Conservation (phyloP, 2,113 vertebrate genomes). For the Dicaeum eximium region DNA sequence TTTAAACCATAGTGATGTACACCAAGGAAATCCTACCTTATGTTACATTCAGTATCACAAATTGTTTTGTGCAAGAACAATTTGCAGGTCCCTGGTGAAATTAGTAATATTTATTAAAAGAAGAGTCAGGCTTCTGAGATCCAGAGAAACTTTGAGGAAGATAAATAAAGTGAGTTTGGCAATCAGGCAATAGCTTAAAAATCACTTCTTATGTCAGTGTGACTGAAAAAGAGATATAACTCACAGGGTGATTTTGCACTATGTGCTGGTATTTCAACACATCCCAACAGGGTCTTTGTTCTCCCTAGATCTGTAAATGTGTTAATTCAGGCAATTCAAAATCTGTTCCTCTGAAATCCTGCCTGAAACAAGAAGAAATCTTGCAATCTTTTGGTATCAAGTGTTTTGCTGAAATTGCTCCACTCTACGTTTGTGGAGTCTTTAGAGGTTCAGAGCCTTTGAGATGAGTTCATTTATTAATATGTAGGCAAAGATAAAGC, state of each 20-base stretch:
- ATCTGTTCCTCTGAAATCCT: neutral
- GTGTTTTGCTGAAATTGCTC: neutral
- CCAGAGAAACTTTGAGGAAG: neutral
- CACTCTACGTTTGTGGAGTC: neutral
- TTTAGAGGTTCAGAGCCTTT: neutral
- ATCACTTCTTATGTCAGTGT: neutral
- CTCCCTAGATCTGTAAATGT: neutral
- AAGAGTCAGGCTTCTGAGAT: neutral
- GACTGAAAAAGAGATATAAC: neutral
- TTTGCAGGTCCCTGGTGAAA: neutral
- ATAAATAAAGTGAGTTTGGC: neutral
- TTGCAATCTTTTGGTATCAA: neutral
- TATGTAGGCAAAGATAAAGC: neutral
- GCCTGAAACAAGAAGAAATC: neutral
- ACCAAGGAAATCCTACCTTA: neutral
- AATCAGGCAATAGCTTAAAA: neutral
- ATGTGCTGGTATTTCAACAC: neutral
- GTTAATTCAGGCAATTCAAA: neutral
- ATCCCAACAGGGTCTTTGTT: neutral
- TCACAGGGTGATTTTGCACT: neutral
- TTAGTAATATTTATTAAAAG: neutral
- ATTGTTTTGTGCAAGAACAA: neutral
- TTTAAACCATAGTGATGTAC: neutral
- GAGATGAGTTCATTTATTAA: neutral
- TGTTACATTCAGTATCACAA: neutral